A percentile compares a stretch with the other conserved stretches of the same genome.
These are phyloP conservation scores for Heliornis fulica DNA, from an alignment of 2,113 vertebrate species.

Conservation along the genomic window DNA sequence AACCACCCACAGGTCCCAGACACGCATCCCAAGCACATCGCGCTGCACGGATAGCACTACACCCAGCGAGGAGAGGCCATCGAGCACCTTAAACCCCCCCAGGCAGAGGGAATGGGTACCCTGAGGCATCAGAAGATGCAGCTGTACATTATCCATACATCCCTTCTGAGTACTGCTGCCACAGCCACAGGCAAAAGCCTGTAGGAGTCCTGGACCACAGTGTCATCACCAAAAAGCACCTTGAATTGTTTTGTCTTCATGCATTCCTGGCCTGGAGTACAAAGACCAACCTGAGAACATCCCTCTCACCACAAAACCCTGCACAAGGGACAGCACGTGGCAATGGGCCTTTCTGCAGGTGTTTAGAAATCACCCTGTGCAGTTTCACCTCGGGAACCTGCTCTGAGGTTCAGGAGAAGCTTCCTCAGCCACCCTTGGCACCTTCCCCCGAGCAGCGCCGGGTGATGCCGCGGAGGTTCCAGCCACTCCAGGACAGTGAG, in stretches of 20 bases:
- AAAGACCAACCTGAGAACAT: neutral
- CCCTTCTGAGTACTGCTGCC: neutral
- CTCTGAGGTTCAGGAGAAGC: neutral
- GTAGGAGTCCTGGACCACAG: rapidly evolving
- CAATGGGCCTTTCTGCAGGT: neutral
- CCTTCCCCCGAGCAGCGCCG: neutral
- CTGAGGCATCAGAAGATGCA: neutral
- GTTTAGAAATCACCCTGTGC: neutral
- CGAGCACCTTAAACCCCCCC: neutral
- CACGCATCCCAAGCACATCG: neutral
- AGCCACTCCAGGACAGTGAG: neutral
- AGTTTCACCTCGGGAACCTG: rapidly evolving
- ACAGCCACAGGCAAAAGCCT: neutral
- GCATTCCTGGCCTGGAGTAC: neutral
- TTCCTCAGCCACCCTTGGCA: rapidly evolving
- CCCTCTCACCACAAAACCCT: neutral
- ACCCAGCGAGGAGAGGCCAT: rapidly evolving
- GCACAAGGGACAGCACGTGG: neutral
- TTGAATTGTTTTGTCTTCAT: neutral
- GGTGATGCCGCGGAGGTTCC: rapidly evolving
- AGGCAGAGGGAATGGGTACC: neutral
- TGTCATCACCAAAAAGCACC: neutral
- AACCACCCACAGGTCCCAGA: rapidly evolving
- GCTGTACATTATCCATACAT: neutral
- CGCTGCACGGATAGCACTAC: neutral